A percentile compares a stretch with the other conserved stretches of the same genome.
Conservation (phyloP, 1,140 invertebrate genomes). For the Chionoecetes opilio region DNA sequence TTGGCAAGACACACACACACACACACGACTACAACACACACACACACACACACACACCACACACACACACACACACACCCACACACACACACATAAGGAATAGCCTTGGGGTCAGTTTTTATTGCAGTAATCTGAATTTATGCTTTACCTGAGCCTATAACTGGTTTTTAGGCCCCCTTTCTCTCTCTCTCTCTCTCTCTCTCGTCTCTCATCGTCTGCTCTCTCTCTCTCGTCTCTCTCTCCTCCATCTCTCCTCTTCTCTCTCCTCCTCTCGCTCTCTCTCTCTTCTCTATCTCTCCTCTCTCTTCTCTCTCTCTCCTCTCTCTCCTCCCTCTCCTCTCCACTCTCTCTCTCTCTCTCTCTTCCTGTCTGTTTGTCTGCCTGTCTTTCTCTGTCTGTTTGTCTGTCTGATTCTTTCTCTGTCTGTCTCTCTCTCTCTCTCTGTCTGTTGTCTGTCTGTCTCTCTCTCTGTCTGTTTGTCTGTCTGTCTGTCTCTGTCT, state of each 20-base stretch:
- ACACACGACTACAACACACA: neutral
- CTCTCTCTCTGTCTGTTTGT: neutral
- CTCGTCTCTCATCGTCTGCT: neutral
- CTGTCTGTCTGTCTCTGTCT: constrained; percentile 4
- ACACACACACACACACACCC: neutral
- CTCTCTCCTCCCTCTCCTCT: neutral
- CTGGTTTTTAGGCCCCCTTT: neutral
- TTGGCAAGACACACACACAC: too few relatives aligned
- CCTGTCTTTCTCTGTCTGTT: constrained; percentile 6
- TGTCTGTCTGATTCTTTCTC: neutral
- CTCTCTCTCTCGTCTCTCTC: constrained; percentile 40
- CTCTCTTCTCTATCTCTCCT: too few relatives aligned
- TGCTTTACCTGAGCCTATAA: neutral
- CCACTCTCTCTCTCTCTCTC: neutral
- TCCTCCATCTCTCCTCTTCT: neutral
- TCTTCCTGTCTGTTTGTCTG: neutral
- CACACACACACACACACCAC: neutral
- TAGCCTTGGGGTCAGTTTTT: neutral
- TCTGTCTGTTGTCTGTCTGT: neutral
- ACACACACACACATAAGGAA: neutral
- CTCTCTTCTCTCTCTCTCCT: neutral
- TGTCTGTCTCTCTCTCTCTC: neutral
- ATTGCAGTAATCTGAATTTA: constrained; percentile 7
- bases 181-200: constrained; percentile 27
- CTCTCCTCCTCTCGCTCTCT: too few relatives aligned